A percentile compares a stretch with the other conserved stretches of the same genome.
Evolutionary conservation across 2,113 vertebrate genomes (phyloP).

Genomic region (Australoheros scitulus): DNA sequence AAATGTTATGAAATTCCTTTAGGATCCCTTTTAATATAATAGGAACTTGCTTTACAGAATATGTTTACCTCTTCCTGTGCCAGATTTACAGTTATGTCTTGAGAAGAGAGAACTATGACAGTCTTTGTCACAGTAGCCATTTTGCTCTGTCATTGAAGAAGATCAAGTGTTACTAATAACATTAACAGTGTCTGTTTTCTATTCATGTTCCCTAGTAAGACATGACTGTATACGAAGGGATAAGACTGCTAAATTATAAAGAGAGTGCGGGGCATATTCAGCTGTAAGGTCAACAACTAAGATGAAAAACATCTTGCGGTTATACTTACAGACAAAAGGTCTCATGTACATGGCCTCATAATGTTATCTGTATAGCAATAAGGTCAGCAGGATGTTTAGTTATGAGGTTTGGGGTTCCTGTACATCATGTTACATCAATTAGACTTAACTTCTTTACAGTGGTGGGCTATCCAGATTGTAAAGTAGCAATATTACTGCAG

Average conservation of each 20-base stretch:
- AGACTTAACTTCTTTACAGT: not conserved
- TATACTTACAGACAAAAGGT: not conserved
- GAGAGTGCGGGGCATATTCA: not conserved
- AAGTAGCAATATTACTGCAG: not conserved
- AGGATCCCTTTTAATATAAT: not conserved
- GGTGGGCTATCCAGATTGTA: not conserved
- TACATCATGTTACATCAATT: not conserved
- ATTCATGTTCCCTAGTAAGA: not conserved
- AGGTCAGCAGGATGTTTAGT: constrained; percentile 50
- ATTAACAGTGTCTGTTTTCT: not conserved
- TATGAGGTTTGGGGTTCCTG: not conserved
- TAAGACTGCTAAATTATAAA: not conserved
- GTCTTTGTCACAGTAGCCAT: not conserved
- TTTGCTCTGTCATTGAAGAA: not conserved
- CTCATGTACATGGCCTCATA: not conserved
- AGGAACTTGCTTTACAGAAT: not conserved
- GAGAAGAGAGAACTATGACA: not conserved
- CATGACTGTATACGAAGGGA: not conserved
- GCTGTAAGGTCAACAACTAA: not conserved
- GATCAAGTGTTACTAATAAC: not conserved
- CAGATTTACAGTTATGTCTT: too few species aligned
- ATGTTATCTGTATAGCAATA: not conserved
- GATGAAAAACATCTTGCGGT: not conserved
- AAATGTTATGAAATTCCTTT: not conserved
- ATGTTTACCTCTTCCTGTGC: not conserved